Percentiles rank a stretch among this genome's conserved stretches.
Conservation (phyloP, 37 sponge, comb jelly and placozoan species). For the Halichondria panicea region DNA sequence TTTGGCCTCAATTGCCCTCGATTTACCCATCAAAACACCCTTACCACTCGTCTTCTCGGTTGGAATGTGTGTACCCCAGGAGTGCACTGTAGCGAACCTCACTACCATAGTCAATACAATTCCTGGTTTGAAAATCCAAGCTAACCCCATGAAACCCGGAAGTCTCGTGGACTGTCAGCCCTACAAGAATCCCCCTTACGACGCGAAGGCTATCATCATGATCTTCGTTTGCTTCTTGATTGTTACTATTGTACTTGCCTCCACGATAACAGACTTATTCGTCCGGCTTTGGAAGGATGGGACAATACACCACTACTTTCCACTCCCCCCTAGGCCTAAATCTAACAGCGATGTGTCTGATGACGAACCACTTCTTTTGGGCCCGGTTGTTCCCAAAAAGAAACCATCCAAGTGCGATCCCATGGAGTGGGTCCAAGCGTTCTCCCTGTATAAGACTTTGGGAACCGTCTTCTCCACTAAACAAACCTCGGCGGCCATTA, state of each 20-base stretch:
- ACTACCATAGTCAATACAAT: neutral
- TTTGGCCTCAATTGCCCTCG: neutral
- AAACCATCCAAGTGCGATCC: neutral
- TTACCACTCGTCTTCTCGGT: neutral
- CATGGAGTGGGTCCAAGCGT: conserved; percentile 31
- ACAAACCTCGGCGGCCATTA: conserved; percentile 62
- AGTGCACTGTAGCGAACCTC: conserved; percentile 21
- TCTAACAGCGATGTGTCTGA: neutral
- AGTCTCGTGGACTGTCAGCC: neutral
- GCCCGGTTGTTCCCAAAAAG: neutral
- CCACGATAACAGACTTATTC: conserved; percentile 21
- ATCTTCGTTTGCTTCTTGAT: conserved; percentile 47
- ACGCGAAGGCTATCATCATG: conserved; percentile 55
- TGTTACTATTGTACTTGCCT: conserved; percentile 8
- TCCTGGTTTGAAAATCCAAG: neutral
- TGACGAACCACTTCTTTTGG: neutral
- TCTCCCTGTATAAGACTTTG: conserved; percentile 74
- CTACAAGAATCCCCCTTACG: conserved; percentile 11
- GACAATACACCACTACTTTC: conserved; percentile 1
- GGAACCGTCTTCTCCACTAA: conserved; percentile 57
- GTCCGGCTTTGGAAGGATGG: neutral
- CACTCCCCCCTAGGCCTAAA: neutral
- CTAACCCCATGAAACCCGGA: neutral
- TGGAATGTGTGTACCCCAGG: conserved; percentile 36
- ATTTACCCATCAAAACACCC: neutral